Evolutionary conservation across 1,140 invertebrate species (phyloP), one percentile per base, ranked within the genome.

Genomic region (Coboldia fuscipes): DNA sequence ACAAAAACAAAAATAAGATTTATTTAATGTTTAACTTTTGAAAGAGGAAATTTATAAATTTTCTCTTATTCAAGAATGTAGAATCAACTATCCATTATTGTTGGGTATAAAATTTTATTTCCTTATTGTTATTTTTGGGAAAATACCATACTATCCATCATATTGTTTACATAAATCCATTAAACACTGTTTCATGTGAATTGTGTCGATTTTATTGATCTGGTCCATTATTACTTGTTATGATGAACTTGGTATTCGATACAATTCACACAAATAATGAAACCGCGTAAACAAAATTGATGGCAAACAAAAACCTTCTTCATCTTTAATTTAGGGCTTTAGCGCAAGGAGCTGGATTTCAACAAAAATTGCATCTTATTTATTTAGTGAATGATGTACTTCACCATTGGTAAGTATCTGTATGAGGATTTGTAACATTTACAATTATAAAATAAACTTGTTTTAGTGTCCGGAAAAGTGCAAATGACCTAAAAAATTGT

Each of bases 371-470:
- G 34, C 89, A 97, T 63, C 74, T 96, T 50, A 92, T 97, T 55
- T 97, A 97, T 62, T 68, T 97, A 46, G 83, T 97, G 41, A 97
- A 97, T 65, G 92, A 97, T 68, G 75, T 96, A 20, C 63, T 96
- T 32, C 89, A 96, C 62, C 89, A 97, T 61, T 96, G 90, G 88
- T 93, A 72, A 78, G 75, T 56, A 36, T 8, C 21, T 13, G 6
- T 23, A 23, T 23, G 6, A 23, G 12, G 12, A 23, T 23, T 12
- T 12, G 12, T 7, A 6, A 23, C 12, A 23, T 23, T 23, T 6
- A 23, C 22, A 12, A 23, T 23, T 12, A 6, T 12, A 23, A n/a
- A 12, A 27, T 15, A 8, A 17, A 31, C 18, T 7, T 15, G 12
- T 8, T 15, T 14, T 55, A 93, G 88, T 68, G 80, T 85, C 47